Evolutionary conservation across 2,888 invertebrate genomes (phyloP).

Genomic region (Rhogogaster chlorosoma): DNA sequence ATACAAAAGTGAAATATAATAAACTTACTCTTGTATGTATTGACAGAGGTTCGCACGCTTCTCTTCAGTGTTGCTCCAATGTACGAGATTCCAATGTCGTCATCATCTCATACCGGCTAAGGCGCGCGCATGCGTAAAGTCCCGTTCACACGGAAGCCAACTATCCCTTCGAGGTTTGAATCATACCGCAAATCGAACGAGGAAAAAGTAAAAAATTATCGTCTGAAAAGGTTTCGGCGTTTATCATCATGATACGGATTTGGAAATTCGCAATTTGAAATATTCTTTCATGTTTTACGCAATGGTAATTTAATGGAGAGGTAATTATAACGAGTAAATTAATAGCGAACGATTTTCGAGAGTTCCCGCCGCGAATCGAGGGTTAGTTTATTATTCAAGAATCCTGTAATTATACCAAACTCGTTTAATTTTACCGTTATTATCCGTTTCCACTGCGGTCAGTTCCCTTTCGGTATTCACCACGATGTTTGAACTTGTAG

Average conservation of each 20-base stretch:
- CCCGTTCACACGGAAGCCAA: not conserved
- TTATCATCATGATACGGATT: not conserved
- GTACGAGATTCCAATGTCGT: not conserved
- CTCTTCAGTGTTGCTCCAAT: not conserved
- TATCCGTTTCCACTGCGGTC: constrained; percentile 14
- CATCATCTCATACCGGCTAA: constrained; percentile 24
- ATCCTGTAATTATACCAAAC: constrained; percentile 22
- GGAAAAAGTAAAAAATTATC: not conserved
- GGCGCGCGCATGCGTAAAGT: constrained; percentile 32
- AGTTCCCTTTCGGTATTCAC: not conserved
- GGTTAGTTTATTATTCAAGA: constrained; percentile 7
- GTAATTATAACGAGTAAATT: not conserved
- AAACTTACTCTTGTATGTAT: constrained; percentile 1
- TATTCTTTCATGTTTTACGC: not conserved
- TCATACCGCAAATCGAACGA: not conserved
- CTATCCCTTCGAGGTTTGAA: not conserved
- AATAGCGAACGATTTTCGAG: not conserved
- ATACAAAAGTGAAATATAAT: not conserved
- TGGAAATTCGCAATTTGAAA: not conserved
- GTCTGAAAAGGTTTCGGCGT: not conserved
- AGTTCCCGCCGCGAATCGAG: not conserved
- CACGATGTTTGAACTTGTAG: not conserved
- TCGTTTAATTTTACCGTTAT: constrained; percentile 7
- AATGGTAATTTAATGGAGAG: not conserved
- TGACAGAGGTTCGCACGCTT: not conserved